Conservation (phyloP, 2,797 vertebrate species). For the Pseudochirops cupreus region DNA sequence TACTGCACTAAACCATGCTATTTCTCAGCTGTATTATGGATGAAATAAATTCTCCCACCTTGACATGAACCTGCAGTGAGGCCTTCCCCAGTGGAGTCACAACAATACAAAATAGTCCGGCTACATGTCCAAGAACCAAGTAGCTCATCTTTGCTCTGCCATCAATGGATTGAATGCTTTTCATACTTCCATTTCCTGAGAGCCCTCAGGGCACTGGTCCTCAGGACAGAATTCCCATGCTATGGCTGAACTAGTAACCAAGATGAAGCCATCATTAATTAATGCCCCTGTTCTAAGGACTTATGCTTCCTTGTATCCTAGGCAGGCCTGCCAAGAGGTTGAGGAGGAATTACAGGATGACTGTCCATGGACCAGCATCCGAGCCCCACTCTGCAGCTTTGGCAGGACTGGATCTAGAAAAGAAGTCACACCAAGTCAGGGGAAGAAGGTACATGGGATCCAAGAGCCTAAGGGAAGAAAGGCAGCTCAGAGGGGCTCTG, state of each 20-base stretch:
- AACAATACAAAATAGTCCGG: background rate
- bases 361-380: background rate
- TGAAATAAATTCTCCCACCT: background rate
- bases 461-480: background rate
- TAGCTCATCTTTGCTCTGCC: background rate
- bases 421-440: background rate
- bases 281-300: background rate
- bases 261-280: background rate
- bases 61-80: background rate
- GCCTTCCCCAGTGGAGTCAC: background rate
- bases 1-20: background rate
- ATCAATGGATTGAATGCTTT: background rate
- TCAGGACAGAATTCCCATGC: background rate
- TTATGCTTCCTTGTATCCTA: slow-evolving; percentile 1
- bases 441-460: background rate
- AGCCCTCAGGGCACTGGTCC: background rate
- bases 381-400: background rate
- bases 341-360: background rate
- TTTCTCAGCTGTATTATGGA: background rate
- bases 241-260: background rate
- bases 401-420: background rate
- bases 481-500: background rate
- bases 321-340: background rate
- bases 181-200: background rate
- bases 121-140: background rate